Percentiles rank a stretch among this genome's conserved stretches.
These are phyloP conservation scores for Ellobius talpinus DNA, from an alignment of 2,113 vertebrate species.

Conservation along the genomic window DNA sequence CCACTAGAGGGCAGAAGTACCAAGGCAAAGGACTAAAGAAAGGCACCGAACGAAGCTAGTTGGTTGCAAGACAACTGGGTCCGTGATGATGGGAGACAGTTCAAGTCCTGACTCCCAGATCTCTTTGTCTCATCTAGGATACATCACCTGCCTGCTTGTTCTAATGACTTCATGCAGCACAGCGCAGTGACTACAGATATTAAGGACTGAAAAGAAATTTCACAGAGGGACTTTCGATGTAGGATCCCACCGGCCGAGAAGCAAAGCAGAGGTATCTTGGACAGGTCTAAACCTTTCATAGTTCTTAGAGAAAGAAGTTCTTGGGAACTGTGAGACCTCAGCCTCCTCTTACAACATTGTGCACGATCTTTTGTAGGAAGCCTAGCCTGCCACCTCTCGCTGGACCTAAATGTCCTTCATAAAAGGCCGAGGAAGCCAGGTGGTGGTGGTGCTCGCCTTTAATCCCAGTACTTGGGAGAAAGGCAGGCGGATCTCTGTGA, in stretches of 20 bases:
- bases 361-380: slow-evolving; percentile 23
- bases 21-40: slow-evolving; percentile 59
- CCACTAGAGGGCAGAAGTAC: slow-evolving; percentile 81
- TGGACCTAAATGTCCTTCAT: neutral
- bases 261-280: neutral
- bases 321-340: neutral
- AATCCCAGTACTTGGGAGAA: no score
- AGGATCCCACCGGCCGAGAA: neutral
- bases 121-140: neutral
- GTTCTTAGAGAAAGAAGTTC: neutral
- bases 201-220: neutral
- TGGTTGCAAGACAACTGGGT: neutral
- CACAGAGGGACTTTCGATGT: neutral
- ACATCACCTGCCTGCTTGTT: neutral
- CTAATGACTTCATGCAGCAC: neutral
- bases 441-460: no score
- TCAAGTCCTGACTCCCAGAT: neutral
- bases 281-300: neutral
- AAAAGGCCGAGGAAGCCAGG: neutral
- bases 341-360: neutral
- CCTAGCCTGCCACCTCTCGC: no score
- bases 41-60: neutral
- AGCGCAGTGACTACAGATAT: neutral
- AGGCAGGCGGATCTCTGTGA: no score
- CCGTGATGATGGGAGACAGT: neutral